These are phyloP conservation scores for Formica exsecta DNA, from an alignment of 1,140 invertebrate species.

Conservation along the genomic window DNA sequence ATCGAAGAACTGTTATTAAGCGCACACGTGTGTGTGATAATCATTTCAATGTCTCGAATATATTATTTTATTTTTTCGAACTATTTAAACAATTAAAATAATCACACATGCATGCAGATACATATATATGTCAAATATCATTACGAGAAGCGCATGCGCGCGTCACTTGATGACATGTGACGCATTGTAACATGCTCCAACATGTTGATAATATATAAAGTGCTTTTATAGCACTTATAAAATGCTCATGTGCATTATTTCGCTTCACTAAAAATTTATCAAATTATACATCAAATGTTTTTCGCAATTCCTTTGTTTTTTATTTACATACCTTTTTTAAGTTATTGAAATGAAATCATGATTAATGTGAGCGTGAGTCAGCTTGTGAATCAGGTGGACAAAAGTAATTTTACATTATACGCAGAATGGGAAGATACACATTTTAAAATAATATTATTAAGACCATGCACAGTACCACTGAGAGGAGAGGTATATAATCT, in stretches of 20 bases:
- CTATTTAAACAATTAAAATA: background rate
- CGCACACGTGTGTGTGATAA: background rate
- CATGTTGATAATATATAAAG: too few relatives aligned
- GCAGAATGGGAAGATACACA: conserved; percentile 63
- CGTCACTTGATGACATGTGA: too few relatives aligned
- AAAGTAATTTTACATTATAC: conserved; percentile 58
- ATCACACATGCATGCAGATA: too few relatives aligned
- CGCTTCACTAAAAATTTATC: background rate
- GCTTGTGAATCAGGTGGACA: conserved; percentile 66
- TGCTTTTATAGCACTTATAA: too few relatives aligned
- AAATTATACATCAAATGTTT: background rate
- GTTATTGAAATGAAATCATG: conserved; percentile 39
- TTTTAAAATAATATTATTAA: conserved; percentile 66
- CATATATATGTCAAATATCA: too few relatives aligned
- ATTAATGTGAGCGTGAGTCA: conserved; percentile 51
- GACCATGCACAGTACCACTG: conserved; percentile 34
- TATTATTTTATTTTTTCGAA: background rate
- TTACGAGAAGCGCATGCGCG: too few relatives aligned
- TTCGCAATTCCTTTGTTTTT: background rate
- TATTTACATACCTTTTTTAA: background rate
- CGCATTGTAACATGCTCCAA: too few relatives aligned
- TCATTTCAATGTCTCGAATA: background rate
- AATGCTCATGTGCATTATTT: too few relatives aligned
- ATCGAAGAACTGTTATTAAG: background rate
- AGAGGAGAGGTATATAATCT: conserved; percentile 63